Conservation (phyloP, 2,113 vertebrate genomes). For the Stercorarius parasiticus region DNA sequence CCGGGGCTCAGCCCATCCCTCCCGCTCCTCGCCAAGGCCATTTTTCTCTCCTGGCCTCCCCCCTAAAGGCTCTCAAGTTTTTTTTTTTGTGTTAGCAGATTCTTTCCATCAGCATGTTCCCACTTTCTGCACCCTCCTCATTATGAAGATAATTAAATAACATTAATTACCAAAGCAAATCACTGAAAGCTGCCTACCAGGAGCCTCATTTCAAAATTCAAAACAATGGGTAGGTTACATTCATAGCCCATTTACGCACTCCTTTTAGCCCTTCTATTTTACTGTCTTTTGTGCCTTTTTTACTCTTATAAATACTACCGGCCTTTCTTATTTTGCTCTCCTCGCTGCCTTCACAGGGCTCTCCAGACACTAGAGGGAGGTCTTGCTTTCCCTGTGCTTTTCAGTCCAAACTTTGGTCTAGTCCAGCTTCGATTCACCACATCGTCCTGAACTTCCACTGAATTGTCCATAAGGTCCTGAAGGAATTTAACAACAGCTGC, state of each 20-base stretch:
- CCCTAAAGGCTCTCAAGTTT: too few species aligned
- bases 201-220: neutral
- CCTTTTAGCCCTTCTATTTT: neutral
- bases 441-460: neutral
- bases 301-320: neutral
- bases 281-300: neutral
- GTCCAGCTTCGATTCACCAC: neutral
- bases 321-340: neutral
- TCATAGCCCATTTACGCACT: neutral
- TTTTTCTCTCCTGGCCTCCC: neutral
- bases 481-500: neutral
- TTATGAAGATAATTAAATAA: neutral
- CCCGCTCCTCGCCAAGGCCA: accelerated
- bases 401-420: neutral
- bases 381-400: neutral
- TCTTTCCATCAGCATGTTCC: neutral
- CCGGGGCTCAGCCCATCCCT: neutral
- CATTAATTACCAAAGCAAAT: neutral
- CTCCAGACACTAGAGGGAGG: constrained; percentile 16
- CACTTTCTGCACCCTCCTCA: neutral
- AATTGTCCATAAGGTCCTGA: neutral
- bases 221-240: neutral
- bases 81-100: neutral
- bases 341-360: neutral
- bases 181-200: neutral